These are phyloP conservation scores for Gortyna flavago DNA, from an alignment of 2,888 invertebrate species.

Conservation along the genomic window DNA sequence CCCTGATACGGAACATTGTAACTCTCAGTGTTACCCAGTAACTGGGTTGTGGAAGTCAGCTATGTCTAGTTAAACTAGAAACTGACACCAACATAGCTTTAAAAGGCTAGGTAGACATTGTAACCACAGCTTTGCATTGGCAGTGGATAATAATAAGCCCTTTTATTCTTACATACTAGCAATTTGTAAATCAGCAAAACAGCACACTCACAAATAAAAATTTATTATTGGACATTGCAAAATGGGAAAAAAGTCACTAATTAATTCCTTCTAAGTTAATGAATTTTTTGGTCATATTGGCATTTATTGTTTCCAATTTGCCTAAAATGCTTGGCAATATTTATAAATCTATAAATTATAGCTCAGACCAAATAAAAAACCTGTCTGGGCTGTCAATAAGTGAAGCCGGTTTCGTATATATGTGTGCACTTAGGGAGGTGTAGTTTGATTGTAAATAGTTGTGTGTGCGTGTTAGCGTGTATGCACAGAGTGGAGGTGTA, in stretches of 20 bases:
- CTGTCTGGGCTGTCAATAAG: too few relatives aligned
- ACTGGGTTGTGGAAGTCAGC: background rate
- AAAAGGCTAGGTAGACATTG: background rate
- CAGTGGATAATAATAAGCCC: background rate
- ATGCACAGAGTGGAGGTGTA: too few relatives aligned
- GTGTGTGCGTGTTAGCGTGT: too few relatives aligned
- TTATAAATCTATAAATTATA: background rate
- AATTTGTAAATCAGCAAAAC: background rate
- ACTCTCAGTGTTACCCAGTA: background rate
- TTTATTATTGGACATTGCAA: background rate
- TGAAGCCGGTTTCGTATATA: too few relatives aligned
- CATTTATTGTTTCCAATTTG: background rate
- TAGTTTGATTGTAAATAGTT: too few relatives aligned
- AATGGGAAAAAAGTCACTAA: background rate
- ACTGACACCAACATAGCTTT: background rate
- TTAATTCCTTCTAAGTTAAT: background rate
- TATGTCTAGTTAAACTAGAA: background rate
- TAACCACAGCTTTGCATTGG: background rate
- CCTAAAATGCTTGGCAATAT: background rate
- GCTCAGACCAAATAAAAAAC: too few relatives aligned
- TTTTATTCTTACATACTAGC: background rate
- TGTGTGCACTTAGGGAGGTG: too few relatives aligned
- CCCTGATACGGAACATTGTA: background rate
- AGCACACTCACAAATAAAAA: background rate
- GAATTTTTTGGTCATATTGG: background rate